Percentiles rank a stretch among this genome's conserved stretches.
Conservation (phyloP, 1,140 invertebrate species). For the Probaryconus sp. region DNA sequence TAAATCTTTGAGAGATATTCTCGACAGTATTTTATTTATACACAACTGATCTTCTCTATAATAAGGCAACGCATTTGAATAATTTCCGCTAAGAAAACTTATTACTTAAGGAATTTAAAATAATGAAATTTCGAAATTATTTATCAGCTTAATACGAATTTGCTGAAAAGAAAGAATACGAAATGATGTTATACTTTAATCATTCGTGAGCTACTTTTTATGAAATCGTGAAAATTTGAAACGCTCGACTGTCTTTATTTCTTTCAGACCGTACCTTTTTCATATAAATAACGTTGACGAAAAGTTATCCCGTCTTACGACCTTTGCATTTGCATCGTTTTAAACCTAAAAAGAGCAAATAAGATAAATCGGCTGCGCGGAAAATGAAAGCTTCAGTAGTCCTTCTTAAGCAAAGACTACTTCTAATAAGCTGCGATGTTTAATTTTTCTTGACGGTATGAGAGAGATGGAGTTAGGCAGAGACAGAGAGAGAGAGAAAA, state of each 20-base stretch:
- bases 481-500: too few species aligned
- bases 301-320: slow-evolving; percentile 62
- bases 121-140: too few species aligned
- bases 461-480: too few species aligned
- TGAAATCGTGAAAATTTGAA: slow-evolving; percentile 17
- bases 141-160: too few species aligned
- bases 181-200: slow-evolving; percentile 9
- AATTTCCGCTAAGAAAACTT: too few species aligned
- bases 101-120: too few species aligned
- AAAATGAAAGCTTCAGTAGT: slow-evolving; percentile 64
- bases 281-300: slow-evolving; percentile 63
- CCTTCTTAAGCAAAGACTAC: slow-evolving; percentile 32
- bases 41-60: too few species aligned
- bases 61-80: slow-evolving; percentile 2
- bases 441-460: slow-evolving; percentile 45
- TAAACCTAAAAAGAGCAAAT: slow-evolving; percentile 25
- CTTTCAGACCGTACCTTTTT: slow-evolving; percentile 1
- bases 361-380: slow-evolving; percentile 44
- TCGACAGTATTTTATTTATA: too few species aligned
- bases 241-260: not conserved
- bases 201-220: slow-evolving; percentile 5
- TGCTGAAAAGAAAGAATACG: slow-evolving; percentile 2
- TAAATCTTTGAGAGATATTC: too few species aligned
- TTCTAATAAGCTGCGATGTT: slow-evolving; percentile 65
- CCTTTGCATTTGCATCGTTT: slow-evolving; percentile 19